Percentiles rank a stretch among this genome's conserved stretches.
phyloP scores from a whole-genome alignment of 2,113 vertebrate species.

The Maccullochella peelii region DNA sequence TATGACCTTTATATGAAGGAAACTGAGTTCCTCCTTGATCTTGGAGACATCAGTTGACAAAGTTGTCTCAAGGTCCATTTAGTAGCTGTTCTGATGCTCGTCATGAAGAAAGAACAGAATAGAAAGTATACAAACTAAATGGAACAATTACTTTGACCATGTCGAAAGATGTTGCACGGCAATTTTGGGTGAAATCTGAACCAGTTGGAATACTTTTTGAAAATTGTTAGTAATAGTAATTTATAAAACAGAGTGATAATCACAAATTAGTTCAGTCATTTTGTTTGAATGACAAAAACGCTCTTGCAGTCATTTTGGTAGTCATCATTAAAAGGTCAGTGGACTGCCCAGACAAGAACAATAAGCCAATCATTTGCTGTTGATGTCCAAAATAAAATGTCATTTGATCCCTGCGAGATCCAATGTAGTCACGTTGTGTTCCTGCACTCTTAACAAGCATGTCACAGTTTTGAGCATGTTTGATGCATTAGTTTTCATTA shows the following conservation, averaged over 20 bases:
- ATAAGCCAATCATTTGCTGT: background rate
- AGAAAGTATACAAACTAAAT: background rate
- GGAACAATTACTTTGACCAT: background rate
- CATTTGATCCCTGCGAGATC: background rate
- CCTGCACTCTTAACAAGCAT: background rate
- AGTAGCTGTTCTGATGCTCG: background rate
- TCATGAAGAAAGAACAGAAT: too few species aligned
- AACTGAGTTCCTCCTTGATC: too few species aligned
- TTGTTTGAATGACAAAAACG: background rate
- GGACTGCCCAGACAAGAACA: background rate
- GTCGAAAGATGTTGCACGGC: too few species aligned
- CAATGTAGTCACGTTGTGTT: background rate
- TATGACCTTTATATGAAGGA: too few species aligned
- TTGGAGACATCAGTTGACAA: too few species aligned
- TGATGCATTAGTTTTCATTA: background rate
- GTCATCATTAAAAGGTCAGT: constrained; percentile 17
- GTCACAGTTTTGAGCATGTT: background rate
- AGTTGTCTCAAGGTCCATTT: background rate
- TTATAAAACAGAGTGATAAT: too few species aligned
- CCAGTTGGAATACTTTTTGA: too few species aligned
- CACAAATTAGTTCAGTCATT: background rate
- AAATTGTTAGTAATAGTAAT: too few species aligned
- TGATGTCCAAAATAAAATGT: background rate
- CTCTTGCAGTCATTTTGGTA: background rate
- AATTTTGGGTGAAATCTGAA: too few species aligned